Base-by-base conservation (phyloP, 2,888 invertebrate species). In the Bombyx huttoni region DNA sequence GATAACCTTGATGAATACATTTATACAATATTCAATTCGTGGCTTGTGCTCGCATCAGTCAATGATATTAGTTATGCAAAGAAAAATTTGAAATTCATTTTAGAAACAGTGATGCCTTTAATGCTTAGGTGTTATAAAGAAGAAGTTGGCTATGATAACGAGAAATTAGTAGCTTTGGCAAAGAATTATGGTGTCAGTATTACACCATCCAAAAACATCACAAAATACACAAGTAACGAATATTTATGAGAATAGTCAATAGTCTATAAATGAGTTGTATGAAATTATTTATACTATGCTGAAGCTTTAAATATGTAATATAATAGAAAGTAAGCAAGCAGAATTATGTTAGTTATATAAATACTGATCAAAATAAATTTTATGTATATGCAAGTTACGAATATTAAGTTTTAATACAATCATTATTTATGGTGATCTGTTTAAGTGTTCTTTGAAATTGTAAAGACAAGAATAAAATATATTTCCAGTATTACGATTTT, bases 1-100 rank as follows among this genome's bases (percentile, higher is more conserved):
- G 89, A 91, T 59, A 90, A 92, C 0, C 90, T 96, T 49, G 94
- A 94, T 61, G 92, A 92, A 55, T 92, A 93, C 51, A 89, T 96
- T 49, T 89, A 91, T 63, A 91, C 92, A 51, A 92, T 96, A 52
- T 93, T 96, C 74, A 91, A 92, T 58, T 91, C 93, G 34, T 94
- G 96, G 74, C 85, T 96, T 51, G 90, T 89, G 67, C 91, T 85
- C 50, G 81, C 87, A 51, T 53, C 78, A 58, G 83, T 78, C 46
- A 85, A 81, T 52, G 83, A 88, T 58, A 78, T 82, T 34, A 82
- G 77, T 66, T 87, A 87, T 58, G 78, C 84, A 47, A 86, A 89
- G 70, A 92, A 92, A 81, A 94, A 94, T 86, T 91, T 90, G 59
- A 91, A 90, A 74, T 96, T 93, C 85, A 89, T 94, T 58, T 82